Base-by-base conservation (phyloP, 2,113 vertebrate genomes). In the Periophthalmodon schlosseri region DNA sequence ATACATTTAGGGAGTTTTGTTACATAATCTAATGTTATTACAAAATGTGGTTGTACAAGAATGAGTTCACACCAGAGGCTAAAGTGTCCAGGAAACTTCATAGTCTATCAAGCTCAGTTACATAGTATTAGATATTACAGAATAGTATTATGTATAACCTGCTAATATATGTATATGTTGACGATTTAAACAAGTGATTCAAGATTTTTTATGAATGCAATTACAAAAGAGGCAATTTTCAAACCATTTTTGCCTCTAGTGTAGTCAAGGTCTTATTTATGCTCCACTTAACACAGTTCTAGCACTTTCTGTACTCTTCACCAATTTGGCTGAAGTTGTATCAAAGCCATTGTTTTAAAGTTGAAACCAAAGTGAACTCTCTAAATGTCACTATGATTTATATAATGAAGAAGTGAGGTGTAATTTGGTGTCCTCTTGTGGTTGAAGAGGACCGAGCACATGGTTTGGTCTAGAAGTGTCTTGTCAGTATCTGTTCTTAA, bases 261-360 rank as follows among this genome's bases (percentile, higher is more conserved):
- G 33, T 57, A 68, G 50, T 23, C 20, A 21, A 44, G 58, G 64
- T 76, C 74, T 57, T 52, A 5, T 1, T 52, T 20, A 20, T 5
- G 49, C 49, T 52, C 15, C 49, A 52, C 49, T 20, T 3, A 21
- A 34, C 54, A 74, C 74, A 57, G 64, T 77, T 81, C 15, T 57
- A 28, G 78, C 65, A 81, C 75, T 84, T 91, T 28, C 46, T 72
- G 57, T 72, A 68, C 56, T 77, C 73, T 58, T 47, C 33, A 60
- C 75, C 75, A 68, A 18, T 68, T 4, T 73, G 60, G 15, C 76
- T 78, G 68, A 69, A 50, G 14, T 9, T 70, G 58, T 49, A 85
- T 75, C 72, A 36, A 78, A 75, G 21, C 63, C 76, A 70, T 73
- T 39, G 78, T 74, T 78, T 85, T 82, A 78, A 78, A 74, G 20